These are phyloP conservation scores for Sarcophaga peregrina DNA, from an alignment of 1,140 invertebrate species.

Conservation along the genomic window DNA sequence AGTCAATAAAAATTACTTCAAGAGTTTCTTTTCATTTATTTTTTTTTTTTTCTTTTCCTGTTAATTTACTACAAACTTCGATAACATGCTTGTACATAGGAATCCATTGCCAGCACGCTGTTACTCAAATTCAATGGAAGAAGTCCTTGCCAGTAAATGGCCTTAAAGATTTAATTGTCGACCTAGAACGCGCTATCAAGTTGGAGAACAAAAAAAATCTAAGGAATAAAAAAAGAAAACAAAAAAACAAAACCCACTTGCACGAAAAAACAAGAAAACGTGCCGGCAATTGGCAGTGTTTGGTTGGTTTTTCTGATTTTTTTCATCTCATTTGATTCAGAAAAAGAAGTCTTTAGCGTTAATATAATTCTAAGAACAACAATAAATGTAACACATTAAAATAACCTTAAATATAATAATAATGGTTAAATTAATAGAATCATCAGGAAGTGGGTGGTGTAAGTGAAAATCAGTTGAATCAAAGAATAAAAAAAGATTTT, in stretches of 20 bases:
- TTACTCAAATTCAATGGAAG: too few relatives aligned
- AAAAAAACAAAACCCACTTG: not conserved
- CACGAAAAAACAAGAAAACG: not conserved
- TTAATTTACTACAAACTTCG: not conserved
- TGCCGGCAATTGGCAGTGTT: not conserved
- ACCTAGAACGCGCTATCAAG: not conserved
- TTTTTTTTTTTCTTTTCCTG: too few relatives aligned
- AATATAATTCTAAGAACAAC: constrained; percentile 1
- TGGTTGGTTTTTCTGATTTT: not conserved
- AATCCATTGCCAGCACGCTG: not conserved
- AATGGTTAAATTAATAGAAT: not conserved
- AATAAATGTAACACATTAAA: constrained; percentile 23
- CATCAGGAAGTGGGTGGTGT: not conserved
- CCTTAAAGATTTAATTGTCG: not conserved
- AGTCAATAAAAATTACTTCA: constrained; percentile 29
- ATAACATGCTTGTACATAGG: too few relatives aligned
- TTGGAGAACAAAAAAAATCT: too few relatives aligned
- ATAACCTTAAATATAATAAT: not conserved
- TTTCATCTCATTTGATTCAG: not conserved
- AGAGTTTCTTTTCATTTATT: not conserved
- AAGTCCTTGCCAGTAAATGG: too few relatives aligned
- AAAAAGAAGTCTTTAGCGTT: not conserved
- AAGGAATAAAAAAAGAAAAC: not conserved
- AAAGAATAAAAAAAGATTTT: not conserved
- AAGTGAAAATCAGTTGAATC: not conserved